Evolutionary conservation across 2,888 invertebrate genomes (phyloP), one percentile per base, ranked within the genome.

Genomic region (Halictus ligatus): DNA sequence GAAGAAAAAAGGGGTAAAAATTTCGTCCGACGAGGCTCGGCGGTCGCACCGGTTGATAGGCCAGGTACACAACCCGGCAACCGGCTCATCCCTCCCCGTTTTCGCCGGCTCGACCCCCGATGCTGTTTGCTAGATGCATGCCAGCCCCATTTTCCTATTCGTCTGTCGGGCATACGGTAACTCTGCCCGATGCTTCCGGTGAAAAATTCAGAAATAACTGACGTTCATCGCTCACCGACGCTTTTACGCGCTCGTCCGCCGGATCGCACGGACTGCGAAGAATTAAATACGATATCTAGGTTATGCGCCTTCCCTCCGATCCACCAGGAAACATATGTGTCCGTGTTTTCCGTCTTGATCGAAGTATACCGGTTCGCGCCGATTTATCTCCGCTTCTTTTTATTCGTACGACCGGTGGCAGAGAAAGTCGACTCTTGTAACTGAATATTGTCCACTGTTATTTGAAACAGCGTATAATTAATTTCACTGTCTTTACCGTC

Each of bases 1-100:
- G 85, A 35, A 35, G n/a, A 35, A 35, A 88, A 92, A 92, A 91
- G 91, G 92, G 92, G 91, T 92, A 88, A 90, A 81, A 82, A 35
- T 35, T 83, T 90, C 89, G 87, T 81, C 29, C n/a, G 29, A 25
- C 64, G 15, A 25, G 64, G n/a, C 21, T 83, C 87, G 84, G 85
- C 77, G 84, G 87, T 84, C 43, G 82, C 85, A 85, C 86, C 81
- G 54, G 54, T 88, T 69, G 35, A 29, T 71, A 72, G 50, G 74
- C 80, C 92, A 89, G 90, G 90, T 88, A 92, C 35, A 35, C 35
- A 35, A 86, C 43, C 35, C 83, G 81, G 10, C 84, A 85, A 84
- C 86, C 74, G 84, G 81, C 67, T 84, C 83, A 80, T 78, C 78
- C 75, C 58, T 69, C 40, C 67, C 35, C 67, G 35, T 21, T 69